Conservation (phyloP, 2,888 invertebrate species). For the Ischnura elegans region DNA sequence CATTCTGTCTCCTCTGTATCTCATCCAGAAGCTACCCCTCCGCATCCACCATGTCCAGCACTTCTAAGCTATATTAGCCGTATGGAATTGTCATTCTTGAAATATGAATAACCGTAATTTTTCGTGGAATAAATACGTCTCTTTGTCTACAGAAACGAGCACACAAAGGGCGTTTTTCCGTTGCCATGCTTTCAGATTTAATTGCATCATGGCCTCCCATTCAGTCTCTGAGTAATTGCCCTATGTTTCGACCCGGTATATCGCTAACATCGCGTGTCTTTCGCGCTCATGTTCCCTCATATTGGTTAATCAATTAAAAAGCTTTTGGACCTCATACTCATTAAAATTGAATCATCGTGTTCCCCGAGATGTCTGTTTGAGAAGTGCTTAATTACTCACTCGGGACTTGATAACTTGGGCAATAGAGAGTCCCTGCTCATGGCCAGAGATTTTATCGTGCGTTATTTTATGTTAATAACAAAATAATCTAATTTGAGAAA, state of each 20-base stretch:
- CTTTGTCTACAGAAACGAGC: neutral
- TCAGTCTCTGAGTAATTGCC: neutral
- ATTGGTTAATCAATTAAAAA: conserved; percentile 25
- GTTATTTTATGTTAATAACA: neutral
- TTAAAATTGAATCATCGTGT: conserved; percentile 30
- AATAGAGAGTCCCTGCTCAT: neutral
- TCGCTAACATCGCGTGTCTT: neutral
- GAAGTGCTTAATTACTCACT: neutral
- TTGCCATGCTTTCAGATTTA: neutral
- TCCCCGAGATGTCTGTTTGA: neutral
- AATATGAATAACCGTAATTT: neutral
- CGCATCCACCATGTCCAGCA: too few relatives aligned
- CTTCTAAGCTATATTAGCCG: too few relatives aligned
- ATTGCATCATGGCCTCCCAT: neutral
- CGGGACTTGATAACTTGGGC: neutral
- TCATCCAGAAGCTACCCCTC: too few relatives aligned
- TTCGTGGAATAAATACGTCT: neutral
- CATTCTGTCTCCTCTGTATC: too few relatives aligned
- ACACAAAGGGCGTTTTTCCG: neutral
- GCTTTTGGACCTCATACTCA: neutral
- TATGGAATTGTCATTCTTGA: too few relatives aligned
- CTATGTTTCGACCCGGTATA: neutral
- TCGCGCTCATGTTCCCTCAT: neutral
- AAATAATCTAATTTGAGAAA: neutral
- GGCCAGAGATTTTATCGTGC: neutral